These are phyloP conservation scores for Gobius niger DNA, from an alignment of 2,113 vertebrate species.

Conservation along the genomic window DNA sequence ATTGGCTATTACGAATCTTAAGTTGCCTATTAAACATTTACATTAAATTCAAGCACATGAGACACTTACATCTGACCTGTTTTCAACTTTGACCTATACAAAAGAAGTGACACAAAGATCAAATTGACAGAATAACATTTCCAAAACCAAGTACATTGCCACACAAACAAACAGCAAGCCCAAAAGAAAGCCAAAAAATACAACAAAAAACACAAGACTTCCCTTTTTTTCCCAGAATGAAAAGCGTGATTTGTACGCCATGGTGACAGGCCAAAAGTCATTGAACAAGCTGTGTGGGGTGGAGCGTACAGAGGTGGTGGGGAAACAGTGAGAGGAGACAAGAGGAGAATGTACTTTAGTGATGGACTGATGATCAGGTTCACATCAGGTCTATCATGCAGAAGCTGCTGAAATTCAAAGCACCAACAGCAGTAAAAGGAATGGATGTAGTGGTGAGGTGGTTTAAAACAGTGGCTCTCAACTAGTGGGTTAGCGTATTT, in stretches of 20 bases:
- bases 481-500: too few species aligned
- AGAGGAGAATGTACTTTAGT: slow-evolving; percentile 20
- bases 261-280: slow-evolving; percentile 72
- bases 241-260: slow-evolving; percentile 95
- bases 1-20: too few species aligned
- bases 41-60: too few species aligned
- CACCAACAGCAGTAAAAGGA: too few species aligned
- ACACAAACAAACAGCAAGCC: slow-evolving; percentile 17
- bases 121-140: slow-evolving; percentile 36
- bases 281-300: slow-evolving; percentile 67
- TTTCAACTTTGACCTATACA: slow-evolving; percentile 69
- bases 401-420: slow-evolving; percentile 1
- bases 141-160: background rate
- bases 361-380: slow-evolving; percentile 34
- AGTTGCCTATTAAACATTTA: too few species aligned
- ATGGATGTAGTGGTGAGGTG: too few species aligned
- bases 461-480: too few species aligned
- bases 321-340: slow-evolving; percentile 1
- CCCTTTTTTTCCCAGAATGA: slow-evolving; percentile 98
- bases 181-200: background rate
- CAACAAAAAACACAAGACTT: slow-evolving; percentile 78
- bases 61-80: slow-evolving; percentile 69
- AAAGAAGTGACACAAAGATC: slow-evolving; percentile 48
- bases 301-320: slow-evolving; percentile 24
- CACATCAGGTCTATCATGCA: slow-evolving; percentile 36